These are phyloP conservation scores for Melitaea cinxia DNA, from an alignment of 1,140 invertebrate species.

Conservation along the genomic window DNA sequence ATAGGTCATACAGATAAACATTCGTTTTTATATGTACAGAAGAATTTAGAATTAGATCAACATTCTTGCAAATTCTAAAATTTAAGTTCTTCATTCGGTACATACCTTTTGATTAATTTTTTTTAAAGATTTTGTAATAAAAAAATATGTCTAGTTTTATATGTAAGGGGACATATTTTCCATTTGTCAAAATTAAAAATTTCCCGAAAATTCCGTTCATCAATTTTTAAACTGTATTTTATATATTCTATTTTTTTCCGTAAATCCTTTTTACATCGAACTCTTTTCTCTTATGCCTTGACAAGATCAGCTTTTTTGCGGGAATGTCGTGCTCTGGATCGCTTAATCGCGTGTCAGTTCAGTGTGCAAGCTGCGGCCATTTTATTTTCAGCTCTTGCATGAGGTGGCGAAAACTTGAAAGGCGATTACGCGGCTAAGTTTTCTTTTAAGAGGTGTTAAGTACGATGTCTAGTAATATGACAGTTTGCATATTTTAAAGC, in stretches of 20 bases:
- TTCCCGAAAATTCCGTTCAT: too few relatives aligned
- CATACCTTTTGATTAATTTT: too few relatives aligned
- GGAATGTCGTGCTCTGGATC: neutral
- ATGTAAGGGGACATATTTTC: too few relatives aligned
- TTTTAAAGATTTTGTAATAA: too few relatives aligned
- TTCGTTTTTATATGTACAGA: too few relatives aligned
- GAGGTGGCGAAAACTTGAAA: conserved; percentile 10
- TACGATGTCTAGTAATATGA: neutral
- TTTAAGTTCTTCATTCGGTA: too few relatives aligned
- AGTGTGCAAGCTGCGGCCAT: conserved; percentile 7
- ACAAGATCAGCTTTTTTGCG: conserved; percentile 3
- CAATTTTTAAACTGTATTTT: too few relatives aligned
- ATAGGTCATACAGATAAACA: too few relatives aligned
- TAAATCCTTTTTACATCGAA: neutral
- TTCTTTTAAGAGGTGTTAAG: conserved; percentile 13
- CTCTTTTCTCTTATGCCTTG: conserved; percentile 4
- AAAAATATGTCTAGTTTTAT: too few relatives aligned
- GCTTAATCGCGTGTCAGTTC: conserved; percentile 23
- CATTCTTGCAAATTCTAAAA: too few relatives aligned
- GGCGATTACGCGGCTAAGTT: conserved; percentile 8
- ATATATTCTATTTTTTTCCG: neutral
- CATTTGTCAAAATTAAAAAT: too few relatives aligned
- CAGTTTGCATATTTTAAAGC: neutral
- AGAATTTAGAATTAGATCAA: too few relatives aligned
- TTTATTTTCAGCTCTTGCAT: conserved; percentile 15